phyloP scores from a whole-genome alignment of 2,113 vertebrate genomes.

The Melospiza georgiana region DNA sequence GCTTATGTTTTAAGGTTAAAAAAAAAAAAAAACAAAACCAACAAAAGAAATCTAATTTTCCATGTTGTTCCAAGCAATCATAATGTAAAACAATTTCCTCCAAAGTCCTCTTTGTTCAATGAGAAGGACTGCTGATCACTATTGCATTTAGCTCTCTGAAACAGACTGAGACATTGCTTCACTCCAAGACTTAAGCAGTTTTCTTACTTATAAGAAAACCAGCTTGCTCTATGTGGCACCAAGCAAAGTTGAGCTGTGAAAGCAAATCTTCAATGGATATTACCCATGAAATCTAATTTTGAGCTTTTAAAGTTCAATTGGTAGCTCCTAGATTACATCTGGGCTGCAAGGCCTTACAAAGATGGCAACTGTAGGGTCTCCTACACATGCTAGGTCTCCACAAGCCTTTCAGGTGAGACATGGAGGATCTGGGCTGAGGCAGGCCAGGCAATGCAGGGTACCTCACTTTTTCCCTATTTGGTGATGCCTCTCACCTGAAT shows the following conservation, averaged over 20 bases:
- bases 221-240: not conserved
- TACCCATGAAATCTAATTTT: not conserved
- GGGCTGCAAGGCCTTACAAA: not conserved
- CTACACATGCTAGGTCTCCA: not conserved
- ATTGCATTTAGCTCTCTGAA: not conserved
- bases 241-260: not conserved
- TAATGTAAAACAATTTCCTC: not conserved
- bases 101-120: not conserved
- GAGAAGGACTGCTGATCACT: not conserved
- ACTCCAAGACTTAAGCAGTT: not conserved
- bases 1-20: not conserved
- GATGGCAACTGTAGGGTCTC: not conserved
- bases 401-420: accelerated
- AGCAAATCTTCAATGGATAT: not conserved
- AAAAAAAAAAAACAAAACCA: not conserved
- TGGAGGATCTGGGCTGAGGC: not conserved
- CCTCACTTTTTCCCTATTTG: not conserved
- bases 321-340: not conserved
- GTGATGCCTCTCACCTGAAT: not conserved
- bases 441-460: not conserved
- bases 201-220: not conserved
- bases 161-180: accelerated
- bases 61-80: not conserved
- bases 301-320: not conserved
- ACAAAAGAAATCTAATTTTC: not conserved